Evolutionary conservation across 2,888 invertebrate genomes (phyloP).

Genomic region (Anaspis maculata): DNA sequence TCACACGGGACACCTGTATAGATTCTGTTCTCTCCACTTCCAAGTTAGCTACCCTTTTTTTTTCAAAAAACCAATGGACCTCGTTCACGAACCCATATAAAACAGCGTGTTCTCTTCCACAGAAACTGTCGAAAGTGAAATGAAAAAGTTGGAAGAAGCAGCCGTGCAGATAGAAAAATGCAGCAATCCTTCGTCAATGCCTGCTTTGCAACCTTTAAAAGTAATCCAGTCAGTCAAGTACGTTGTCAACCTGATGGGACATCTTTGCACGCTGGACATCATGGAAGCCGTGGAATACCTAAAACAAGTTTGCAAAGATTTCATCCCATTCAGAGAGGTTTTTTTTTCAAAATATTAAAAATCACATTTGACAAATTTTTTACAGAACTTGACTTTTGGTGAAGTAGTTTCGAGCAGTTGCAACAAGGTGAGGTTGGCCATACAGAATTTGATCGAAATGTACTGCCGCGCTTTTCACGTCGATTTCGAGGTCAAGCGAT

Average conservation of each 20-base stretch:
- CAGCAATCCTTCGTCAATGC: constrained; percentile 34
- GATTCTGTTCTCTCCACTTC: too few species aligned
- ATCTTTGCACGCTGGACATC: constrained; percentile 82
- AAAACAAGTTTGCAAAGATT: constrained; percentile 26
- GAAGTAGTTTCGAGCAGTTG: constrained; percentile 60
- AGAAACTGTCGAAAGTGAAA: constrained; percentile 77
- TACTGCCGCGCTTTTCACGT: constrained; percentile 79
- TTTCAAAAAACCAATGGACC: too few species aligned
- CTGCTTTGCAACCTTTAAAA: constrained; percentile 54
- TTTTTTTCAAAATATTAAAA: constrained; percentile 8
- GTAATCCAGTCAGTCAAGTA: constrained; percentile 89
- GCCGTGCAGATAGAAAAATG: constrained; percentile 45
- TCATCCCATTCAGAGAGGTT: constrained; percentile 23
- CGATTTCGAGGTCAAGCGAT: constrained; percentile 61
- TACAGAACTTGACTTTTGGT: constrained; percentile 37
- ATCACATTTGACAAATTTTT: constrained; percentile 4
- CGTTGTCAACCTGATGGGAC: constrained; percentile 80
- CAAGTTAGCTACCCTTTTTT: too few species aligned
- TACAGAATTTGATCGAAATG: constrained; percentile 75
- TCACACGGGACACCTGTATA: too few species aligned
- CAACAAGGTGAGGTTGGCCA: constrained; percentile 67
- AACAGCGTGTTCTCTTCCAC: constrained; percentile 20
- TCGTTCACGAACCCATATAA: too few species aligned
- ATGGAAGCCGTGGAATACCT: constrained; percentile 57
- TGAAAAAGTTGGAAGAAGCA: constrained; percentile 64